A percentile compares a stretch with the other conserved stretches of the same genome.
Conservation (phyloP, 2,113 vertebrate species). For the Callipepla squamata region DNA sequence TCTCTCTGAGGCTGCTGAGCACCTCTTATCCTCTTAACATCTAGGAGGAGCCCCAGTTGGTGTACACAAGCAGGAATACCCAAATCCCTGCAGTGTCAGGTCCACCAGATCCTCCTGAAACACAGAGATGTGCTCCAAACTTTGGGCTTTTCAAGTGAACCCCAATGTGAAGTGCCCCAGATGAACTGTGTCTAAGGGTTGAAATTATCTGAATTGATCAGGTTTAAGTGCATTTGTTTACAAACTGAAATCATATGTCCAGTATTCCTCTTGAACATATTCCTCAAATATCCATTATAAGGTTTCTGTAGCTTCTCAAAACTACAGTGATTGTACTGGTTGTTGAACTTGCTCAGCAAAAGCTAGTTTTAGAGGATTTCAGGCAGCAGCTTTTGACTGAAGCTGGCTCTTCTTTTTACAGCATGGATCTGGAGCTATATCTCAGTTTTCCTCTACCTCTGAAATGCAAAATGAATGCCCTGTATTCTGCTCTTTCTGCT, state of each 20-base stretch:
- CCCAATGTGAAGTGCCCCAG: background rate
- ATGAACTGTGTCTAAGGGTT: background rate
- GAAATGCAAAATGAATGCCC: background rate
- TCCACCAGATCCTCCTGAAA: background rate
- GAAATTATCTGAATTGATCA: background rate
- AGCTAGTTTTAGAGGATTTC: background rate
- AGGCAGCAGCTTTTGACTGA: background rate
- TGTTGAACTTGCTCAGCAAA: background rate
- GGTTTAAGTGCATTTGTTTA: background rate
- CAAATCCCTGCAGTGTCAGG: background rate
- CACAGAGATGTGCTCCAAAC: background rate
- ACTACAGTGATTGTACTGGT: background rate
- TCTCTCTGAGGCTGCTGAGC: background rate
- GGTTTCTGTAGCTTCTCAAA: background rate
- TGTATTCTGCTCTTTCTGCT: background rate
- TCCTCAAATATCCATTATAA: background rate
- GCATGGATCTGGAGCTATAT: background rate
- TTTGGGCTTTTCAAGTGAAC: background rate
- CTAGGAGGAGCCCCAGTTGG: rapidly evolving
- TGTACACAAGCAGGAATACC: background rate
- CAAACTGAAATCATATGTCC: background rate
- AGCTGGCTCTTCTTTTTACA: background rate
- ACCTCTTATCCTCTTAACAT: background rate
- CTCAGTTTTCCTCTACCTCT: background rate
- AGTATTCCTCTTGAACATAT: background rate